Conservation (phyloP, 1,140 invertebrate species). For the Drosophila oshimai region DNA sequence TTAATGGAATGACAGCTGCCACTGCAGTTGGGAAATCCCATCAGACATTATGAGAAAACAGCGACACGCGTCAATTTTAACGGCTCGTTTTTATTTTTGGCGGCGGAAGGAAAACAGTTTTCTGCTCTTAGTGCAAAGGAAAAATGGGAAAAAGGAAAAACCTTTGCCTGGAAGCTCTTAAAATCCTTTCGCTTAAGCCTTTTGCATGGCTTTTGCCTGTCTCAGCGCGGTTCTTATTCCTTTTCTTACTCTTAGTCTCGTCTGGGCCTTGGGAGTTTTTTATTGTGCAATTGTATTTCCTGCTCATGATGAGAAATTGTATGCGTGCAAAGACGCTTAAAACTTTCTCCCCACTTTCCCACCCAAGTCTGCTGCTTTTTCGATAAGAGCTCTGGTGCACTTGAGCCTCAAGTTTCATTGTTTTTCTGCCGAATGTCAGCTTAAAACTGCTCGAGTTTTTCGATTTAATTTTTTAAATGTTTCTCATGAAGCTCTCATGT, state of each 20-base stretch:
- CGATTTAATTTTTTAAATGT: constrained; percentile 56
- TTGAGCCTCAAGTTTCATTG: constrained; percentile 58
- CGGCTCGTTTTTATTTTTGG: neutral
- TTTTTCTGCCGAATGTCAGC: constrained; percentile 55
- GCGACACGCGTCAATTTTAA: constrained; percentile 11
- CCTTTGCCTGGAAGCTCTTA: constrained; percentile 37
- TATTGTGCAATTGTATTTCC: constrained; percentile 80
- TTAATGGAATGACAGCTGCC: constrained; percentile 57
- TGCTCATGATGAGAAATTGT: constrained; percentile 79
- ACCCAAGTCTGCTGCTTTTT: constrained; percentile 1
- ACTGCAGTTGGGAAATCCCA: constrained; percentile 18
- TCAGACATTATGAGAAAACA: constrained; percentile 55
- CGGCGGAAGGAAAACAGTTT: constrained; percentile 13
- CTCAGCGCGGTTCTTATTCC: constrained; percentile 15
- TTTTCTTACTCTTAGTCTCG: constrained; percentile 4
- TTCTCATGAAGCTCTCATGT: constrained; percentile 11
- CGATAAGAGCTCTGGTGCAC: constrained; percentile 69
- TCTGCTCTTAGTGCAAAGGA: constrained; percentile 39
- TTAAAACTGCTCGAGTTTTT: constrained; percentile 50
- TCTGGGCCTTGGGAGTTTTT: constrained; percentile 32
- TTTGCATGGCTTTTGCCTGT: constrained; percentile 44
- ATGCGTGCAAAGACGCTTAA: constrained; percentile 77
- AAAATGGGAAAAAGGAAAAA: too few species aligned
- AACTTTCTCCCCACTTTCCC: constrained; percentile 62
- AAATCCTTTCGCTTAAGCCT: constrained; percentile 70